These are phyloP conservation scores for Herpetotheres cachinnans DNA, from an alignment of 2,113 vertebrate genomes.

Conservation along the genomic window DNA sequence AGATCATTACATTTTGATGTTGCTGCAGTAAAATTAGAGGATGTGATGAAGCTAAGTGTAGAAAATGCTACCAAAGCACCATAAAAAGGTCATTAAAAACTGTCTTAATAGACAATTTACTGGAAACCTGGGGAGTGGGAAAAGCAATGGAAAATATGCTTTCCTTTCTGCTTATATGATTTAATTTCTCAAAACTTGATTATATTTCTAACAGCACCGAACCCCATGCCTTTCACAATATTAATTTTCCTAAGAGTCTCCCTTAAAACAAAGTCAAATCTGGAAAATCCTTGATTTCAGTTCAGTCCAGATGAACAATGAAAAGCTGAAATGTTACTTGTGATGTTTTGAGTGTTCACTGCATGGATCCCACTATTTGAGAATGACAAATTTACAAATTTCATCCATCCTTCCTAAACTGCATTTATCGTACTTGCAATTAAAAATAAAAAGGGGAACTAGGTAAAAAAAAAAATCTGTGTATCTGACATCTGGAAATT, in stretches of 20 bases:
- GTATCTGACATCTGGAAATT: not conserved
- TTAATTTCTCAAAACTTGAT: not conserved
- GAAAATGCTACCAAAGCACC: slow-evolving; percentile 29
- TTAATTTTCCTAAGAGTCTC: not conserved
- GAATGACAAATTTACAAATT: not conserved
- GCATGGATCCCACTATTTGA: not conserved
- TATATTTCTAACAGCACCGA: not conserved
- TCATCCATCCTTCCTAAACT: not conserved
- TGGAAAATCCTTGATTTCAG: not conserved
- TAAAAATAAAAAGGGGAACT: not conserved
- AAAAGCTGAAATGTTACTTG: not conserved
- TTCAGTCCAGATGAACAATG: not conserved
- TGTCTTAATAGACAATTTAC: slow-evolving; percentile 27
- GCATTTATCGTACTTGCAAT: fast-evolving
- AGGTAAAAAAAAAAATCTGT: not conserved
- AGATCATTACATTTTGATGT: slow-evolving; percentile 28
- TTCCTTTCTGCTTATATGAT: not conserved
- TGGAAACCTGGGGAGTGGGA: not conserved
- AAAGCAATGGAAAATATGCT: not conserved
- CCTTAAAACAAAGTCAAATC: not conserved
- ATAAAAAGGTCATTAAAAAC: slow-evolving; percentile 31
- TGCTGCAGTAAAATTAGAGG: slow-evolving; percentile 30
- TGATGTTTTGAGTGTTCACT: not conserved
- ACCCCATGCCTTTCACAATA: not conserved
- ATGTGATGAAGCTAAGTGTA: slow-evolving; percentile 24